Percentiles rank a stretch among this genome's conserved stretches.
phyloP scores from a whole-genome alignment of 2,113 vertebrate genomes.

The Dipodomys stephensi region DNA sequence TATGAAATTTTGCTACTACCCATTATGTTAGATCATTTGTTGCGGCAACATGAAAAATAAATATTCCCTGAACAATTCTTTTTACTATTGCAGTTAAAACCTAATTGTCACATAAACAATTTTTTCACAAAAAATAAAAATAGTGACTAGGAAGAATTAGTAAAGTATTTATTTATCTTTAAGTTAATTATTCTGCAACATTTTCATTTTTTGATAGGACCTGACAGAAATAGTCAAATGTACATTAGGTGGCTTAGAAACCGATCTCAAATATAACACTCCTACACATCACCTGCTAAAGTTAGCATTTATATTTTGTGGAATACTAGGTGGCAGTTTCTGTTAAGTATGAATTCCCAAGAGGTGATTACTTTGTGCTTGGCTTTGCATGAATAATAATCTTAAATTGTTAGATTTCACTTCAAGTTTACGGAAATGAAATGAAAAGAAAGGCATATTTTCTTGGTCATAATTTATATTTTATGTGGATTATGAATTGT shows the following conservation, averaged over 20 bases:
- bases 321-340: not conserved
- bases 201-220: not conserved
- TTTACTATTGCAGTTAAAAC: not conserved
- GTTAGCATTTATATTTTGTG: not conserved
- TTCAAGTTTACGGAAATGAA: not conserved
- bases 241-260: not conserved
- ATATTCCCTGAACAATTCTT: not conserved
- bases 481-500: slow-evolving; percentile 29
- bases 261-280: not conserved
- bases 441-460: slow-evolving; percentile 40
- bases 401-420: not conserved
- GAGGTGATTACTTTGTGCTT: not conserved
- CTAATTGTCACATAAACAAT: not conserved
- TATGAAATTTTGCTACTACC: not conserved
- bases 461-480: slow-evolving; percentile 45
- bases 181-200: not conserved
- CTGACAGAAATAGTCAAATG: not conserved
- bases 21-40: not conserved
- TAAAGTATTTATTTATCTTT: not conserved
- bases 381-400: slow-evolving; percentile 7
- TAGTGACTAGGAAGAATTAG: not conserved
- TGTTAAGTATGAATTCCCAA: not conserved
- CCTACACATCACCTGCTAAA: not conserved
- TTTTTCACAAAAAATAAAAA: not conserved
- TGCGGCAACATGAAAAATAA: not conserved